Base-by-base conservation (phyloP, 2,113 vertebrate species). In the Apteryx mantelli region DNA sequence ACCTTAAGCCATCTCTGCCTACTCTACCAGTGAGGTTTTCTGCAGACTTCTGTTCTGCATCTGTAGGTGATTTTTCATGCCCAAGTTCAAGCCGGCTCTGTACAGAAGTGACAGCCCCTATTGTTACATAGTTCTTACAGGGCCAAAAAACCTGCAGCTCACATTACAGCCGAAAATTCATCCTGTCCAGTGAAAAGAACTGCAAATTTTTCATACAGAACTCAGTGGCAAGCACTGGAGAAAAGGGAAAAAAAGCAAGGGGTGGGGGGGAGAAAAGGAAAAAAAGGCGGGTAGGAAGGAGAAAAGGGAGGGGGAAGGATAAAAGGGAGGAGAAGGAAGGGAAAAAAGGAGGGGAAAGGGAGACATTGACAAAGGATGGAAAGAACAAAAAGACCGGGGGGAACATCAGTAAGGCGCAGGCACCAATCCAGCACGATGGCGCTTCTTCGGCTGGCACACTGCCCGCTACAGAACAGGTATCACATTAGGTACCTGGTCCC, bases 301-400 rank as follows among this genome's bases (percentile, higher is more conserved):
- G 61, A 79, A 79, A 85, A 40, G 14, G 28, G 3, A 3, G 53
- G 40, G 50, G 42, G 60, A 73, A n/a, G 18, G 64, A 75, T 89
- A 93, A 70, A 8, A 38, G 60, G 2, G 1, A 1, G 1, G 1
- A 2, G 2, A 6, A 9, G 2, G 19, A 20, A 32, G 20, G 7
- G 24, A 32, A 42, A 93, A 71, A 8, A 34, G 61, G 2, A 1
- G 1, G 1, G 40, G 7, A 52, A 32, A 64, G n/a, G 6, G 5
- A 81, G 52, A 64, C 14, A 44, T 38, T 26, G 24, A 86, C 38
- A 58, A 66, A 36, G 26, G 58, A 36, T n/a, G 20, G 20, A 80
- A 88, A 74, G 34, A 88, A 80, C 44, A 89, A 93, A 95, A 74
- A 0, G 8, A 53, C 16, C 2, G 1, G 8, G 13, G 15, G 55